Evolutionary conservation across 1,140 invertebrate species (phyloP).

Genomic region (honey bee (Apis mellifera)): Amel_HAv3.1 CM009941.2:7358001-7358500

Average conservation of each 20-base stretch:
- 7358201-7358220: background rate
- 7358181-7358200: background rate
- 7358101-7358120: too few species aligned
- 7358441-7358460: background rate
- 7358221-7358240: slow-evolving; percentile 38
- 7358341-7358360: slow-evolving; percentile 79
- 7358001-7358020: slow-evolving; percentile 45
- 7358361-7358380: slow-evolving; percentile 79
- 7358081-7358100: too few species aligned
- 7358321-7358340: slow-evolving; percentile 81
- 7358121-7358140: too few species aligned
- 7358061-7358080: too few species aligned
- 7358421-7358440: too few species aligned
- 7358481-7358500: slow-evolving; percentile 12
- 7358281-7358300: slow-evolving; percentile 71
- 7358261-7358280: slow-evolving; percentile 72
- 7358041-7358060: background rate
- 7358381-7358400: slow-evolving; percentile 54
- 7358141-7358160: too few species aligned
- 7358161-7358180: too few species aligned
- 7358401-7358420: slow-evolving; percentile 17
- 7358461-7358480: slow-evolving; percentile 27
- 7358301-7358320: slow-evolving; percentile 79
- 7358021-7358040: background rate
- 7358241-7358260: slow-evolving; percentile 76